A percentile compares a stretch with the other conserved stretches of the same genome.
These are phyloP conservation scores for Coecobrya sp. DNA, from an alignment of 2,888 invertebrate species.

Conservation along the genomic window DNA sequence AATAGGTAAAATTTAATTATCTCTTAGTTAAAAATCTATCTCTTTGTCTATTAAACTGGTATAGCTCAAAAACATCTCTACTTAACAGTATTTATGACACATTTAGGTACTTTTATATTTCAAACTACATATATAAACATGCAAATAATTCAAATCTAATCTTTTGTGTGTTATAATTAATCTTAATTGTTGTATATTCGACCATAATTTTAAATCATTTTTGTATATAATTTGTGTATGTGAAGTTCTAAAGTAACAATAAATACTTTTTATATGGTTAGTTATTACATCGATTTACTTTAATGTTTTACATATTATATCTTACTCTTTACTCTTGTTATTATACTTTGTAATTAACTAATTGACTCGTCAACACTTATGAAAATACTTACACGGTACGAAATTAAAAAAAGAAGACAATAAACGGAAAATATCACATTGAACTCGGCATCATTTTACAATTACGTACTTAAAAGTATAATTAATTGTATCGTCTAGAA, in stretches of 20 bases:
- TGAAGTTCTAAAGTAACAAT: conserved; percentile 45
- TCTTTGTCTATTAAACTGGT: neutral
- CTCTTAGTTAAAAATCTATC: neutral
- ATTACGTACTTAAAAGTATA: neutral
- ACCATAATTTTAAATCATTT: conserved; percentile 31
- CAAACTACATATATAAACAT: conserved; percentile 62
- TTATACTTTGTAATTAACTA: conserved; percentile 42
- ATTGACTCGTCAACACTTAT: conserved; percentile 78
- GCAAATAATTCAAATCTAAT: conserved; percentile 48
- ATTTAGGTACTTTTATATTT: conserved; percentile 55
- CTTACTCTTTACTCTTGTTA: neutral
- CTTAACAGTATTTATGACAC: conserved; percentile 38
- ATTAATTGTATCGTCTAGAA: conserved; percentile 56
- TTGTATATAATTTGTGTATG: too few species aligned
- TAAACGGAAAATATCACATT: conserved; percentile 83
- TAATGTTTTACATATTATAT: neutral
- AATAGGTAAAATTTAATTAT: too few species aligned
- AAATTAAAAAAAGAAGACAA: conserved; percentile 58
- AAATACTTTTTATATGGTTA: conserved; percentile 47
- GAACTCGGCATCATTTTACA: conserved; percentile 80
- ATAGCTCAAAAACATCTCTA: conserved; percentile 19
- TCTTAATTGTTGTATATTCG: neutral
- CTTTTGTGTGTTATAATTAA: neutral
- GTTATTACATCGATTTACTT: neutral
- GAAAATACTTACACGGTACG: conserved; percentile 82